phyloP scores from a whole-genome alignment of 1,140 invertebrate species.

The Drosophila tropicalis region DNA sequence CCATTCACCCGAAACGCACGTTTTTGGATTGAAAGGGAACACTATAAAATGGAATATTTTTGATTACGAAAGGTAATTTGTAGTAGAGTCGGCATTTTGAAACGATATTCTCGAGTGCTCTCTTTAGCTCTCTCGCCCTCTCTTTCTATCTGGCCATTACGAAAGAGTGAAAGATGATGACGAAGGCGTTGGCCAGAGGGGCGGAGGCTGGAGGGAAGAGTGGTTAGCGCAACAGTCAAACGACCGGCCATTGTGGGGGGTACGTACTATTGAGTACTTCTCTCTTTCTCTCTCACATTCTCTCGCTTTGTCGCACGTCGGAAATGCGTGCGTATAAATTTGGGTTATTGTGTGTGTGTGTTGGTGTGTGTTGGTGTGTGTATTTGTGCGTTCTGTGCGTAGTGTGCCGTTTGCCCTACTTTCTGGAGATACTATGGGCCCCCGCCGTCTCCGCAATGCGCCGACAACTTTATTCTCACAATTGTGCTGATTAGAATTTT shows the following conservation, averaged over 20 bases:
- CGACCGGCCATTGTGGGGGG: slow-evolving; percentile 14
- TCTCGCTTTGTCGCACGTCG: slow-evolving; percentile 35
- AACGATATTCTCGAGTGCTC: slow-evolving; percentile 1
- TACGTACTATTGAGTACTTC: slow-evolving; percentile 11
- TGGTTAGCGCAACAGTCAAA: slow-evolving; percentile 33
- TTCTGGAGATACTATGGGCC: slow-evolving; percentile 50
- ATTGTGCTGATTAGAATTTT: slow-evolving; percentile 60
- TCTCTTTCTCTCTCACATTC: background rate
- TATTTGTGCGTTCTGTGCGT: slow-evolving; percentile 2
- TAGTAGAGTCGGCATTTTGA: slow-evolving; percentile 3
- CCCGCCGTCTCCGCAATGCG: background rate
- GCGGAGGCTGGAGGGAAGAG: background rate
- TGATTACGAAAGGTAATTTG: slow-evolving; percentile 47
- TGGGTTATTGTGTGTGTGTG: slow-evolving; percentile 67
- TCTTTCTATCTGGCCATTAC: slow-evolving; percentile 13
- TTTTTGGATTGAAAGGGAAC: slow-evolving; percentile 12
- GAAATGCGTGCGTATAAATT: slow-evolving; percentile 76
- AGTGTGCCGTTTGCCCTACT: slow-evolving; percentile 57
- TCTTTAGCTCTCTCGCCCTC: too few species aligned
- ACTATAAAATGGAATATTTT: slow-evolving; percentile 23
- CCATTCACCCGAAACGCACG: slow-evolving; percentile 25
- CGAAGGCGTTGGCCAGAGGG: background rate
- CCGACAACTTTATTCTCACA: slow-evolving; percentile 28
- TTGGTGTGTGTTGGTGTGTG: background rate
- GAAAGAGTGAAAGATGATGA: slow-evolving; percentile 50